These are phyloP conservation scores for Napeogenes inachia DNA, from an alignment of 2,888 invertebrate species.

Conservation along the genomic window DNA sequence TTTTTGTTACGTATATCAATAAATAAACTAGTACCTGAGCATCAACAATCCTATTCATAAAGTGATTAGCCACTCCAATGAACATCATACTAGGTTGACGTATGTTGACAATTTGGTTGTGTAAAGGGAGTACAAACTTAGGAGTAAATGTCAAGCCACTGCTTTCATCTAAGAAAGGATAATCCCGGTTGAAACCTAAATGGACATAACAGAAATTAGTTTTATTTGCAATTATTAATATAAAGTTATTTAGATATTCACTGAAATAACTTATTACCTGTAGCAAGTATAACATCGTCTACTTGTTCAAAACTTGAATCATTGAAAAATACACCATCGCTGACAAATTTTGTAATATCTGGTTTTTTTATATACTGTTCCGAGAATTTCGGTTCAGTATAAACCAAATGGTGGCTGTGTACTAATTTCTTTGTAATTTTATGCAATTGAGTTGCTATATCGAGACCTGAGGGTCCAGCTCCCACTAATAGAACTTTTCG, in stretches of 20 bases:
- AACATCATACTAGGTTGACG: slow-evolving; percentile 85
- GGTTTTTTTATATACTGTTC: slow-evolving; percentile 74
- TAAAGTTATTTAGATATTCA: background rate
- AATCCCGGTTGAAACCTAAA: slow-evolving; percentile 82
- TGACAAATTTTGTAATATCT: slow-evolving; percentile 67
- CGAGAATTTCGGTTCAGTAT: slow-evolving; percentile 68
- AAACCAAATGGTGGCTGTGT: slow-evolving; percentile 73
- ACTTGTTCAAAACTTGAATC: slow-evolving; percentile 78
- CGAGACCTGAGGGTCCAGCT: slow-evolving; percentile 85
- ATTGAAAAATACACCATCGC: slow-evolving; percentile 74
- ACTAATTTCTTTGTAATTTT: slow-evolving; percentile 67
- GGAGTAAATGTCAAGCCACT: slow-evolving; percentile 79
- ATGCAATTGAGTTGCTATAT: slow-evolving; percentile 82
- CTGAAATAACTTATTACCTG: slow-evolving; percentile 67
- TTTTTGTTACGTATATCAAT: background rate
- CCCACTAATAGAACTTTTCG: slow-evolving; percentile 82
- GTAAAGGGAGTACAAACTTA: slow-evolving; percentile 82
- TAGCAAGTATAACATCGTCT: slow-evolving; percentile 84
- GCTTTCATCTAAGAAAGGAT: slow-evolving; percentile 81
- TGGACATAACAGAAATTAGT: background rate
- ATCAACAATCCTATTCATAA: slow-evolving; percentile 80
- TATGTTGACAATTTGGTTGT: slow-evolving; percentile 87
- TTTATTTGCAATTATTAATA: background rate
- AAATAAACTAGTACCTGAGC: slow-evolving; percentile 76
- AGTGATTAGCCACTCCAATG: slow-evolving; percentile 85